Base-by-base conservation (phyloP, 2,797 vertebrate genomes). In the Synaphobranchus kaupii region DNA sequence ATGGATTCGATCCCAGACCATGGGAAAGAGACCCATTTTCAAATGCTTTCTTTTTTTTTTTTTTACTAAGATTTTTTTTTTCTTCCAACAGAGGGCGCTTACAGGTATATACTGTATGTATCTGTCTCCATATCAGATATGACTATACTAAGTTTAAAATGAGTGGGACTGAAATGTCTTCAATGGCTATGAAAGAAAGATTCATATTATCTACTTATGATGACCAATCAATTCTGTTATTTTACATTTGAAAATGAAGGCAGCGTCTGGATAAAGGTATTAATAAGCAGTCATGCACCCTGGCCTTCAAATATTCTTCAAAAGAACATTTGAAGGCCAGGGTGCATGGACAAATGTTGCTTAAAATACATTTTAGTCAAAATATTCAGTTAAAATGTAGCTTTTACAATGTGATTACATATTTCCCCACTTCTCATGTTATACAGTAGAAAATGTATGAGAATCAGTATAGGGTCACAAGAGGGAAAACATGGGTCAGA, bases 101-200 rank as follows among this genome's bases (percentile, higher is more conserved):
- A 44, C 47, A n/a, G n/a, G 28, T 60, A 25, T 56, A 47, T 2
- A 63, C 39, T n/a, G n/a, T n/a, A n/a, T n/a, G 5, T 25, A 50
- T 34, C 50, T 58, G 31, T 84, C 52, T 83, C 48, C 82, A 83
- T 83, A 52, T 83, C 22, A 48, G 50, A 52, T 6, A 83, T 54
- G 44, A 83, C 25, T 48, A 48, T 25, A 52, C 47, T 48, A 48
- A 83, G 50, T 83, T 83, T 1, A 54, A 52, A 52, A n/a, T 25
- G 73, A 31, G 71, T 10, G n/a, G 71, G 31, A 73, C 31, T 31
- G n/a, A 78, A 34, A 78, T 78, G 31, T 78, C 73, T 44, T 0
- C 73, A 78, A 25, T 68, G 63, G 63, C 6, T 5, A 13, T 7
- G 13, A 28, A 68, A 68, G 2, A 68, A n/a, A 28, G 6, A 68